These are phyloP conservation scores for Chloropsis cyanopogon DNA, from an alignment of 2,113 vertebrate species.

Conservation along the genomic window DNA sequence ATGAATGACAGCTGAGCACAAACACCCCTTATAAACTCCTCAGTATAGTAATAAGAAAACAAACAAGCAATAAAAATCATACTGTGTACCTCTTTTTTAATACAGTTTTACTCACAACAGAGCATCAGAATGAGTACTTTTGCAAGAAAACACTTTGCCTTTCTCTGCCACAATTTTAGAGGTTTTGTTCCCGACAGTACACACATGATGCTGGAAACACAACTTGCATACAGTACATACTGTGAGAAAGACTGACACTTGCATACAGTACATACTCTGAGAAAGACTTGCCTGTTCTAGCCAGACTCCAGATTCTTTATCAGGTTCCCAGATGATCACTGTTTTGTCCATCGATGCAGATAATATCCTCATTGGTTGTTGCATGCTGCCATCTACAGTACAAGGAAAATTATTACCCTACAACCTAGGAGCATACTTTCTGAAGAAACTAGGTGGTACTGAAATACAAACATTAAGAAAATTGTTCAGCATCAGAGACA, in stretches of 20 bases:
- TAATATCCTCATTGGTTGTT: conserved; percentile 85
- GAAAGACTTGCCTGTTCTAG: conserved; percentile 83
- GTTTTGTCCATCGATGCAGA: conserved; percentile 98
- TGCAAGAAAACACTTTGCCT: neutral
- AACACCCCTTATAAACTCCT: neutral
- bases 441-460: neutral
- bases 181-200: neutral
- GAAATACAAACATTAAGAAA: neutral
- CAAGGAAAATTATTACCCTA: conserved; percentile 39
- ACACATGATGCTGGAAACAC: neutral
- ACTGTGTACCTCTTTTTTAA: neutral
- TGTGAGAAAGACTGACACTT: conserved; percentile 12
- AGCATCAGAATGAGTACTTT: neutral
- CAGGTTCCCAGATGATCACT: conserved; percentile 95
- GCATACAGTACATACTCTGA: rapidly evolving
- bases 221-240: neutral
- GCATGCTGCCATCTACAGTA: conserved; percentile 81
- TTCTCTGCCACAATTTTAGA: neutral
- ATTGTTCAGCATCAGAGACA: neutral
- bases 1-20: neutral
- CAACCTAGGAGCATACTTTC: neutral
- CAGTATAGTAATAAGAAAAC: neutral
- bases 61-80: neutral
- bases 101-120: neutral
- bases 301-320: conserved; percentile 93